Evolutionary conservation across 2,888 invertebrate species (phyloP), one percentile per base, ranked within the genome.

Genomic region (Empis livida): DNA sequence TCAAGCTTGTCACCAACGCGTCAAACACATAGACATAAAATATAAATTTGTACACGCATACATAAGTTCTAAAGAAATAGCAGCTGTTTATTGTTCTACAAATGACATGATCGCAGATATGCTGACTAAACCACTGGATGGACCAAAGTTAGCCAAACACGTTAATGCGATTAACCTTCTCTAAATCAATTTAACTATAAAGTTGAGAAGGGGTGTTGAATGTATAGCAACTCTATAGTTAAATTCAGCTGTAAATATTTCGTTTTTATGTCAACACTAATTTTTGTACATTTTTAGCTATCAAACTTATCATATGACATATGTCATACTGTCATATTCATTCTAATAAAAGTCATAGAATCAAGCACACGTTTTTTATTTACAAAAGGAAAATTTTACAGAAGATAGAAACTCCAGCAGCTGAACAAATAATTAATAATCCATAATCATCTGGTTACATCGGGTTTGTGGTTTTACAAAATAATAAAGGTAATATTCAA

Each of bases 171-270:
- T n/a, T 2, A 35, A 35, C 5, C n/a, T 35, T 5, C 4, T 13
- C 8, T 8, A n/a, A 27, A 35, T 5, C 13, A n/a, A 35, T 35
- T 43, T 17, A 43, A 17, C 17, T 40, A n/a, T 17, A 5, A 14
- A 17, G 17, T 40, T 43, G 43, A 35, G 35, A 35, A 16, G 43
- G 43, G 35, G 43, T 43, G 43, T 35, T 43, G 35, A 13, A 35
- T 35, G 13, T 35, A 13, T 5, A 4, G 35, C 35, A 35, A 35
- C 13, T n/a, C 8, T n/a, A n/a, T 13, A 3, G 32, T 32, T 13
- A 32, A 32, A 32, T 20, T 5, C 20, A 20, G 20, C 20, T 5
- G 5, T 20, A 20, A 20, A 20, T 20, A 20, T 5, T 5, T 20
- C n/a, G n/a, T 5, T 20, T 20, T 20, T 20, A 20, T 20, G 20